Conservation (phyloP, 2,113 vertebrate genomes). For the Erythrocercus mccallii region DNA sequence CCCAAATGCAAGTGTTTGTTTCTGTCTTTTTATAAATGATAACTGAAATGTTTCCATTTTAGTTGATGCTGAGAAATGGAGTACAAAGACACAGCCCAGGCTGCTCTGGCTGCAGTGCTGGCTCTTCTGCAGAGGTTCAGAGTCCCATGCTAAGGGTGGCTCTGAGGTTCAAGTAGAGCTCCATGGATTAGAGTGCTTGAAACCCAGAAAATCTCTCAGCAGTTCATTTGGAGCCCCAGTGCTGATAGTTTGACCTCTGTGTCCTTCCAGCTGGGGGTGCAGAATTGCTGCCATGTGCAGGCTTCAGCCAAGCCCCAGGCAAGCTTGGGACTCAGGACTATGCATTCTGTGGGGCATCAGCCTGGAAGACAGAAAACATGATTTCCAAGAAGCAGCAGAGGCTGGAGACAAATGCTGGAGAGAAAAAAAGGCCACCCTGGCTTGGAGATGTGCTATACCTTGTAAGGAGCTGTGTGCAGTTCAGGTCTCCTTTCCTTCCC, state of each 20-base stretch:
- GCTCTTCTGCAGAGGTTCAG: not conserved
- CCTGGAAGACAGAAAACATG: not conserved
- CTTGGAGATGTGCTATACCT: not conserved
- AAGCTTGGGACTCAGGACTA: not conserved
- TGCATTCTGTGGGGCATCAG: not conserved
- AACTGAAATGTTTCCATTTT: not conserved
- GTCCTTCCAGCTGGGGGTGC: not conserved
- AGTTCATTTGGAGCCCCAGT: not conserved
- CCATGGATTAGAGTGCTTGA: not conserved
- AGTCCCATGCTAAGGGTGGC: not conserved
- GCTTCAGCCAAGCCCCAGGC: not conserved
- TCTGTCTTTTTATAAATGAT: conserved; percentile 5
- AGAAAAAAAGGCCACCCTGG: not conserved
- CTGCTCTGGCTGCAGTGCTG: not conserved
- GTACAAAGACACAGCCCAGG: not conserved
- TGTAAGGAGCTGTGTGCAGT: fast-evolving
- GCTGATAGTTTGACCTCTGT: not conserved
- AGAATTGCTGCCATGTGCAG: not conserved
- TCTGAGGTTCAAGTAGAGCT: not conserved
- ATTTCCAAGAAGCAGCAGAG: not conserved
- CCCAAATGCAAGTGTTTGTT: conserved; percentile 29
- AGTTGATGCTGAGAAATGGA: not conserved
- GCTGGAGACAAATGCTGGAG: not conserved
- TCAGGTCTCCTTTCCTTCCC: not conserved
- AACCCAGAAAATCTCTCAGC: not conserved